Conservation (phyloP, 2,113 vertebrate species). For the Heloderma charlesbogerti region DNA sequence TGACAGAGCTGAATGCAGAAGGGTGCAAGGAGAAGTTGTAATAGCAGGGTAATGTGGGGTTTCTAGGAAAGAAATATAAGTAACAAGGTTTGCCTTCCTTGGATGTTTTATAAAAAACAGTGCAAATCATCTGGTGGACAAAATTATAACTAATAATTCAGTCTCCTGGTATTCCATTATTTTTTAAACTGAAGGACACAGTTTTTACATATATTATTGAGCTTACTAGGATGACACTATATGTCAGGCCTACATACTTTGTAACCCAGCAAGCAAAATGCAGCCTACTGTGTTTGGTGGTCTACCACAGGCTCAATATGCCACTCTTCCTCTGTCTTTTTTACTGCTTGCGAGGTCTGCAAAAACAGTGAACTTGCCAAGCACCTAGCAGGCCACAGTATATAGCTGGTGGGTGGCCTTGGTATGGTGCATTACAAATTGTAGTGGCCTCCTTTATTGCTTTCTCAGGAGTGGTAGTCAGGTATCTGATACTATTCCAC, state of each 20-base stretch:
- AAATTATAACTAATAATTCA: background rate
- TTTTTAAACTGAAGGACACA: background rate
- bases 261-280: background rate
- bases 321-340: background rate
- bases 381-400: background rate
- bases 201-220: background rate
- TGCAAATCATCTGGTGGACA: background rate
- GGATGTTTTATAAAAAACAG: background rate
- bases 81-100: background rate
- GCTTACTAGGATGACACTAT: background rate
- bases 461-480: background rate
- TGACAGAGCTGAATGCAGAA: conserved; percentile 9
- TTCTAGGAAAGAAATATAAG: background rate
- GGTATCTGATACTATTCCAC: background rate
- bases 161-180: background rate
- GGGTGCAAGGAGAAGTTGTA: background rate
- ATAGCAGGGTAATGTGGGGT: background rate
- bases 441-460: background rate
- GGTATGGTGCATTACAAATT: background rate
- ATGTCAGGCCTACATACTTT: background rate
- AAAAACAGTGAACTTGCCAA: background rate
- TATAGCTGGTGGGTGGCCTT: background rate
- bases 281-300: background rate
- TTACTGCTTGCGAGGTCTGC: background rate
- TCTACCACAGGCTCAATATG: background rate